A percentile compares a stretch with the other conserved stretches of the same genome.
Conservation (phyloP, 2,888 invertebrate genomes). For the Galerucella pusilla region DNA sequence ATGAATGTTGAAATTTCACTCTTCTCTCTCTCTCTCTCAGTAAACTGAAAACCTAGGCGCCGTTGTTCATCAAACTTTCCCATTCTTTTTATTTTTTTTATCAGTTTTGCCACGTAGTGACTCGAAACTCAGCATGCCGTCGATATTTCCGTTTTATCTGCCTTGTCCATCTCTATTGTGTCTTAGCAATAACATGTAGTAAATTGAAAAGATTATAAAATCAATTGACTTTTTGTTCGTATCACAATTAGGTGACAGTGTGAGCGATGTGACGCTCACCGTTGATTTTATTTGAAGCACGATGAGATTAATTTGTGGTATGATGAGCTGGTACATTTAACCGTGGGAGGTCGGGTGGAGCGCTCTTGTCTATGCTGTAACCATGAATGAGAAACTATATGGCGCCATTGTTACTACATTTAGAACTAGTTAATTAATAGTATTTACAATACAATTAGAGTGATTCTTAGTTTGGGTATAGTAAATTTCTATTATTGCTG, state of each 20-base stretch:
- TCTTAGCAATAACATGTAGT: conserved; percentile 66
- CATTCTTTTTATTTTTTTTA: conserved; percentile 30
- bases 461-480: no score
- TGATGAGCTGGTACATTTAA: conserved; percentile 26
- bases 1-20: background rate
- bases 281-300: conserved; percentile 41
- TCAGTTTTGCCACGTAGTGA: conserved; percentile 51
- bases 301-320: conserved; percentile 54
- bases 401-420: background rate
- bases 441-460: no score
- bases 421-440: no score
- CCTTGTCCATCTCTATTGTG: conserved; percentile 66
- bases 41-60: conserved; percentile 44
- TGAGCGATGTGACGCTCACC: conserved; percentile 52
- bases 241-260: conserved; percentile 60
- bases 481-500: no score
- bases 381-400: conserved; percentile 7
- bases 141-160: conserved; percentile 58
- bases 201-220: conserved; percentile 66
- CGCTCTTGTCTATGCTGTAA: background rate
- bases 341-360: conserved; percentile 25
- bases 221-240: conserved; percentile 62
- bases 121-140: conserved; percentile 57
- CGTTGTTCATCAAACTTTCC: conserved; percentile 47
- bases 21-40: conserved; percentile 8